Evolutionary conservation across 2,888 invertebrate genomes (phyloP), one percentile per base, ranked within the genome.

Genomic region (Lasius platythorax): DNA sequence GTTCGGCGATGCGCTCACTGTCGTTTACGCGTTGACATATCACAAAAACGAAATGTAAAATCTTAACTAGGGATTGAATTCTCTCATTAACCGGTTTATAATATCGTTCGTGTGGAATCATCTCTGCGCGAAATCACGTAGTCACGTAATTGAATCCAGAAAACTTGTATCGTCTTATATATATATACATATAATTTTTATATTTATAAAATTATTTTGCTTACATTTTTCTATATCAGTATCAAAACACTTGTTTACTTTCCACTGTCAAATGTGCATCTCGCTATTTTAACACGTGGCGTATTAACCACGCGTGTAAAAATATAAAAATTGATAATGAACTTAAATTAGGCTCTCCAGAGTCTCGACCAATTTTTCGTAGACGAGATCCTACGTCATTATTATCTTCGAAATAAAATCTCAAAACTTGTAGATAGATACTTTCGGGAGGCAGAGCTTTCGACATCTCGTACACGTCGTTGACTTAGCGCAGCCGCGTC

Each of bases 71-170:
- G 23, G 15, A 46, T 67, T 72, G 72, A 79, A 79, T 61, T 79
- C 72, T 72, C 58, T 79, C 79, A 79, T 79, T 72, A 72, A 79
- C 58, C 79, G 58, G 43, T 79, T 79, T 72, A 28, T 58, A 40
- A 58, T 58, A 56, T 46, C 79, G 33, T 15, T 58, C 30, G n/a
- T 28, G 18, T 23, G 23, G 28, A 3, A 76, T 18, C 8, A 6
- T 33, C 33, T 79, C 40, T 56, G 37, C 70, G 23, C 70, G 43
- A 56, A 40, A 23, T 12, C 50, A 18, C n/a, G 30, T 33, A 12
- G 58, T 18, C 23, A 9, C 23, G 56, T 43, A 72, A 58, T 58
- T 72, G 30, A 79, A 72, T 78, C 15, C 43, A 2, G 11, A 9
- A 23, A 11, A 43, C 15, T 23, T 23, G 23, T 23, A 23, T 23